Evolutionary conservation across 2,888 invertebrate species (phyloP).

Genomic region (Heliconius charithonia): DNA sequence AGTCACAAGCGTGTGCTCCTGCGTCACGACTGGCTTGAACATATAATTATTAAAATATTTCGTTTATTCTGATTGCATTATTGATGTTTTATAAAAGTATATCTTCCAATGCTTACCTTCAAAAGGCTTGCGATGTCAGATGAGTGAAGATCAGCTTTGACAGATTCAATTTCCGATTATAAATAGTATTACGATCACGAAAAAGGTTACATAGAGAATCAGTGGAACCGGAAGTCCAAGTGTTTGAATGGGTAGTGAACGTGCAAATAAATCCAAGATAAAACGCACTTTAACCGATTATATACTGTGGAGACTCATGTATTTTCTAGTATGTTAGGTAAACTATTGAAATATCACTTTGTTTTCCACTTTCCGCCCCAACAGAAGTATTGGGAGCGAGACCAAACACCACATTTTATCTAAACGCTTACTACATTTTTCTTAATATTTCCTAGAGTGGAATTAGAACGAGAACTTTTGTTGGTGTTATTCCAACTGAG

Average conservation of each 20-base stretch:
- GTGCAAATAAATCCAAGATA: conserved; percentile 4
- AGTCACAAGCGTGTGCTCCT: too few species aligned
- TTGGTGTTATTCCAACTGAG: too few species aligned
- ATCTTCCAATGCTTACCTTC: not conserved
- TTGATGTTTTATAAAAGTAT: not conserved
- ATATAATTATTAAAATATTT: not conserved
- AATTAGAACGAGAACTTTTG: too few species aligned
- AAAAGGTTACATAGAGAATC: conserved; percentile 3
- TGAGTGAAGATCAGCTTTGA: conserved; percentile 58
- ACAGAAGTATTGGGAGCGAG: too few species aligned
- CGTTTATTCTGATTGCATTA: not conserved
- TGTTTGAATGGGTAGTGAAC: conserved; percentile 1
- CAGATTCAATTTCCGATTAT: conserved; percentile 70
- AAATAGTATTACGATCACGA: conserved; percentile 50
- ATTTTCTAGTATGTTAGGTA: not conserved
- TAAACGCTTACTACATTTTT: too few species aligned
- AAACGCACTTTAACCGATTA: not conserved
- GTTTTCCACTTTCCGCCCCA: too few species aligned
- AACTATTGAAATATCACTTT: not conserved
- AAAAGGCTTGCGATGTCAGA: conserved; percentile 69
- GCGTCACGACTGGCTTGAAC: too few species aligned
- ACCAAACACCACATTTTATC: too few species aligned
- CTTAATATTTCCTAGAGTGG: too few species aligned
- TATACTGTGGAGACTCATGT: not conserved
- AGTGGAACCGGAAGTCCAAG: not conserved